phyloP scores from a whole-genome alignment of 2,888 invertebrate species.

The Parnassius orleans region DNA sequence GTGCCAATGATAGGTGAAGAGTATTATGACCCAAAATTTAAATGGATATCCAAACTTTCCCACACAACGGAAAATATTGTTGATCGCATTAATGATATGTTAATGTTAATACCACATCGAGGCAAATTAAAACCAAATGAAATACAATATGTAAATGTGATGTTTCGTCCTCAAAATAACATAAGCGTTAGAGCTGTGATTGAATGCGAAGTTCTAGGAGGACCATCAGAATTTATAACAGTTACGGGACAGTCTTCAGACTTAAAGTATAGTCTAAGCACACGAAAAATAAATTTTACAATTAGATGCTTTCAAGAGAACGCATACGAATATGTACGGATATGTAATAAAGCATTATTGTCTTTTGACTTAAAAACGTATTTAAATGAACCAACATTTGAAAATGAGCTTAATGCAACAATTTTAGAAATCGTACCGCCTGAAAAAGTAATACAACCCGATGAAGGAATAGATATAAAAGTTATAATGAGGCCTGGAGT shows the following conservation, averaged over 20 bases:
- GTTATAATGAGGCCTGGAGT: constrained; percentile 78
- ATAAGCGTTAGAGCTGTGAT: constrained; percentile 66
- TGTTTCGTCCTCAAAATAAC: constrained; percentile 68
- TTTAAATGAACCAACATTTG: constrained; percentile 50
- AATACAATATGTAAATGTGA: constrained; percentile 68
- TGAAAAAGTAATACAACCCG: constrained; percentile 60
- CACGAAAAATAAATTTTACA: constrained; percentile 63
- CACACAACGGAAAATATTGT: constrained; percentile 38
- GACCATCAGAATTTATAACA: constrained; percentile 73
- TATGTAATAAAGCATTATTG: constrained; percentile 75
- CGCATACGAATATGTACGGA: constrained; percentile 52
- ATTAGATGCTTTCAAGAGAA: constrained; percentile 67
- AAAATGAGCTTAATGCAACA: constrained; percentile 61
- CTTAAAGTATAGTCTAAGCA: constrained; percentile 73
- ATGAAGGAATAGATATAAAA: constrained; percentile 59
- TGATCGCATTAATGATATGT: constrained; percentile 54
- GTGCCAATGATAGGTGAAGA: constrained; percentile 55
- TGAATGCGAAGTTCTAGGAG: constrained; percentile 79
- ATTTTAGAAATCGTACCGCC: constrained; percentile 70
- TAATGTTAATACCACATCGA: constrained; percentile 70
- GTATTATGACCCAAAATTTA: constrained; percentile 45
- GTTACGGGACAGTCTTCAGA: constrained; percentile 76
- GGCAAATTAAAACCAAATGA: constrained; percentile 77
- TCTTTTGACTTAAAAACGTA: constrained; percentile 69
- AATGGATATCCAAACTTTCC: constrained; percentile 60